A percentile compares a stretch with the other conserved stretches of the same genome.
Conservation (phyloP, 2,888 invertebrate genomes). For the Troides oblongomaculatus region DNA sequence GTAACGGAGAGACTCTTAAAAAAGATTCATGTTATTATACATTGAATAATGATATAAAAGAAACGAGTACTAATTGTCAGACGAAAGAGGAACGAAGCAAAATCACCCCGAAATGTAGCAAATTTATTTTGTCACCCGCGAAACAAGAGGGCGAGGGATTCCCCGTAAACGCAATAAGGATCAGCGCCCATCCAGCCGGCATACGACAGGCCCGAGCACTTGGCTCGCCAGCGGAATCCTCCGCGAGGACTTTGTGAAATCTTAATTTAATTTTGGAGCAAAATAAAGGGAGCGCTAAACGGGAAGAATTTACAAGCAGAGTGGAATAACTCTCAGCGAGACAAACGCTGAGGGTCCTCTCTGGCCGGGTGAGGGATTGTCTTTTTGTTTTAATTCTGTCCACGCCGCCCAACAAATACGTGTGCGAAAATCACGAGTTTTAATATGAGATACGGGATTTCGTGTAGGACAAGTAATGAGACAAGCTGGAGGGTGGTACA, state of each 20-base stretch:
- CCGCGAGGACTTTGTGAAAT: slow-evolving; percentile 52
- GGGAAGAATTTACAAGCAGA: slow-evolving; percentile 48
- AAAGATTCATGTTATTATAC: background rate
- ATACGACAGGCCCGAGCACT: slow-evolving; percentile 48
- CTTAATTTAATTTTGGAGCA: slow-evolving; percentile 59
- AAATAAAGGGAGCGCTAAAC: slow-evolving; percentile 51
- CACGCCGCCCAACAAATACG: too few species aligned
- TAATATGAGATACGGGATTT: too few species aligned
- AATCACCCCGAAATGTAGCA: slow-evolving; percentile 45
- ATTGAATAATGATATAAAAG: background rate
- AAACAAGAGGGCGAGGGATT: slow-evolving; percentile 25
- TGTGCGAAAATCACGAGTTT: too few species aligned
- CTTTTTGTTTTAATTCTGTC: background rate
- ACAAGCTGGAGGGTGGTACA: too few species aligned
- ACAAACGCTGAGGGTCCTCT: slow-evolving; percentile 1
- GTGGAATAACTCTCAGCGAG: slow-evolving; percentile 36
- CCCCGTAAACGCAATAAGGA: slow-evolving; percentile 64
- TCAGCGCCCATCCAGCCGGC: slow-evolving; percentile 44
- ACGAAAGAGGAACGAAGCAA: slow-evolving; percentile 22
- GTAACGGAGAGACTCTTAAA: too few species aligned
- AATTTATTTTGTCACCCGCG: slow-evolving; percentile 51
- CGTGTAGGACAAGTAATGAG: too few species aligned
- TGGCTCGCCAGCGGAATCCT: slow-evolving; percentile 36
- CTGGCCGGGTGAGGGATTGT: background rate
- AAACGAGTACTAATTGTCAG: background rate